A percentile compares a stretch with the other conserved stretches of the same genome.
These are phyloP conservation scores for Cremastinae sp. DNA, from an alignment of 2,888 invertebrate genomes.

Conservation along the genomic window DNA sequence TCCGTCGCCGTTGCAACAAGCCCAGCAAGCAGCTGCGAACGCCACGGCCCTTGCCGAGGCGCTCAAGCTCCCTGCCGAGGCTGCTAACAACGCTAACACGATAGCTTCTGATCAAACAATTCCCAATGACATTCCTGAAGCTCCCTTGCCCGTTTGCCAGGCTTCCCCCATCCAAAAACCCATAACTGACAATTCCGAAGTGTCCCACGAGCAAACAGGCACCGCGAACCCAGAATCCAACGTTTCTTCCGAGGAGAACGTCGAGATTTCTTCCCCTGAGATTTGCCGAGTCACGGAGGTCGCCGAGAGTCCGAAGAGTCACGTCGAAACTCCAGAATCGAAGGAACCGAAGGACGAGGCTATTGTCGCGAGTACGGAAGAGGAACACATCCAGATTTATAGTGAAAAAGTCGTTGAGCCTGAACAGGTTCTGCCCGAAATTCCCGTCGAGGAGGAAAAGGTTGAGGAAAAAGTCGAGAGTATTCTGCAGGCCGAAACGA, in stretches of 20 bases:
- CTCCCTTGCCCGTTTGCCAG: constrained; percentile 16
- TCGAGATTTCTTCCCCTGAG: not conserved
- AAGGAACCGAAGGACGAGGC: constrained; percentile 28
- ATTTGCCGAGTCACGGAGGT: not conserved
- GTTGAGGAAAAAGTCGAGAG: too few relatives aligned
- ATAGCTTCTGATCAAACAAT: constrained; percentile 28
- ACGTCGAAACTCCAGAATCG: constrained; percentile 2
- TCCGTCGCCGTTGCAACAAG: constrained; percentile 78
- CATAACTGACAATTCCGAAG: constrained; percentile 8
- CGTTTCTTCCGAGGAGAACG: constrained; percentile 1
- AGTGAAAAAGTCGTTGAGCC: constrained; percentile 62
- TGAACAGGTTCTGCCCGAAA: constrained; percentile 66
- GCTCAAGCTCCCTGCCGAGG: constrained; percentile 74
- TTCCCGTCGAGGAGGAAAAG: constrained; percentile 54
- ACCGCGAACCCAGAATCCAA: constrained; percentile 48
- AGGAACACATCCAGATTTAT: constrained; percentile 69
- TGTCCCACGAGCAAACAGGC: constrained; percentile 58
- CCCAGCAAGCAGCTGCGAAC: constrained; percentile 74
- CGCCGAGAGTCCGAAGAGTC: not conserved
- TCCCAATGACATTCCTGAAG: constrained; percentile 17
- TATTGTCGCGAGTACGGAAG: constrained; percentile 68
- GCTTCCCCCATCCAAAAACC: constrained; percentile 2
- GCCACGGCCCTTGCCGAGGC: constrained; percentile 76
- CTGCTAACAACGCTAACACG: constrained; percentile 62
- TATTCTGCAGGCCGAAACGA: too few relatives aligned